Conservation (phyloP, 2,888 invertebrate species). For the Tenthredo livida region DNA sequence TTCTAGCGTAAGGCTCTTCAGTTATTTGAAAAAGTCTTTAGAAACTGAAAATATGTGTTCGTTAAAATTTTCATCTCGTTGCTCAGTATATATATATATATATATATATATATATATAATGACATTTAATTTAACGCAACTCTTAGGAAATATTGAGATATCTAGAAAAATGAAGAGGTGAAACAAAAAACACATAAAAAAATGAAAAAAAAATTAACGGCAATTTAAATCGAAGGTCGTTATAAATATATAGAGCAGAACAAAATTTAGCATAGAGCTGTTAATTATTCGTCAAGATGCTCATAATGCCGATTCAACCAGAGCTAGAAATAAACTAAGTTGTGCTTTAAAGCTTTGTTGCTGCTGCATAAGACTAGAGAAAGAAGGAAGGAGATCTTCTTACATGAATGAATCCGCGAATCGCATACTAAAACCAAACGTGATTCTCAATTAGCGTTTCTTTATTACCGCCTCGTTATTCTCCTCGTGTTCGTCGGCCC, state of each 20-base stretch:
- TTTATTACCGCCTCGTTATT: constrained; percentile 10
- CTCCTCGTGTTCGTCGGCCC: neutral
- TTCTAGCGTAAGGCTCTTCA: constrained; percentile 3
- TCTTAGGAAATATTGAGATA: neutral
- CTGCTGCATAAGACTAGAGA: neutral
- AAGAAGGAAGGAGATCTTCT: neutral
- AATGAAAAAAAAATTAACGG: neutral
- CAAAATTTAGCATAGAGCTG: neutral
- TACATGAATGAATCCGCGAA: constrained; percentile 29
- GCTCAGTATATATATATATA: neutral
- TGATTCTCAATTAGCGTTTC: constrained; percentile 16
- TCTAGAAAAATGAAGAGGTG: neutral
- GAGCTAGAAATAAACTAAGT: neutral
- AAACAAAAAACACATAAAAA: neutral
- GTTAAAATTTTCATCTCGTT: constrained; percentile 2
- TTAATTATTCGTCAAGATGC: neutral
- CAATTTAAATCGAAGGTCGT: neutral
- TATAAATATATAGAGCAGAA: neutral
- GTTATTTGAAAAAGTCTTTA: neutral
- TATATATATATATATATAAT: too few species aligned
- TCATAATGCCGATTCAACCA: neutral
- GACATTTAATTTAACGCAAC: neutral
- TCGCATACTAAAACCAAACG: constrained; percentile 43
- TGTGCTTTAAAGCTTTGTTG: neutral
- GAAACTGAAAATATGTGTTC: neutral